Evolutionary conservation across 2,113 vertebrate genomes (phyloP).

Genomic region (Platichthys flesus): DNA sequence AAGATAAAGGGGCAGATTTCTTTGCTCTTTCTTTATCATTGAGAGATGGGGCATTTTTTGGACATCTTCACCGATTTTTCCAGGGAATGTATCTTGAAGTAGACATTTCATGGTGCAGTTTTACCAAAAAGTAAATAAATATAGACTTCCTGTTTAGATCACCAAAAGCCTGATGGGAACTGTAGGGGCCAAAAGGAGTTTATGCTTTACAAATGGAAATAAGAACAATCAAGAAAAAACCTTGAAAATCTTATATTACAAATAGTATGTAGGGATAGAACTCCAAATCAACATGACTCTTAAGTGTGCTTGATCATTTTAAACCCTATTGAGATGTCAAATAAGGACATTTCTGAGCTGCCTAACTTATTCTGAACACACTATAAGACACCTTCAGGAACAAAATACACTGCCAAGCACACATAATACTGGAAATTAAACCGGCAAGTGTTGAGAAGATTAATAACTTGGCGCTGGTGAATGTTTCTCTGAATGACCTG

Average conservation of each 20-base stretch:
- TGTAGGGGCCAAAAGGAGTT: background rate
- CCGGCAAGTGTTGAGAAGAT: constrained; percentile 19
- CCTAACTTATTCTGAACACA: background rate
- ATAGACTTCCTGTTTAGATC: constrained; percentile 20
- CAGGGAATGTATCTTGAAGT: too few relatives aligned
- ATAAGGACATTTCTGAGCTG: background rate
- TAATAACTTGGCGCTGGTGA: constrained; percentile 37
- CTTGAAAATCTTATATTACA: background rate
- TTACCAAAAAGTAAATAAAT: constrained; percentile 2
- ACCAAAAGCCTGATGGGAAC: constrained; percentile 2
- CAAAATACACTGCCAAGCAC: background rate
- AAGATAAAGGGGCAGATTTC: too few relatives aligned
- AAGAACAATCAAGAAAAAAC: background rate
- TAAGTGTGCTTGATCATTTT: background rate
- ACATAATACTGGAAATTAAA: background rate
- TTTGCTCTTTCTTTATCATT: too few relatives aligned
- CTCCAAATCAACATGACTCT: background rate
- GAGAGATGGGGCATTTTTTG: too few relatives aligned
- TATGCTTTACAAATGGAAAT: background rate
- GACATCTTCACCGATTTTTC: too few relatives aligned
- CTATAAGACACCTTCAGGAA: background rate
- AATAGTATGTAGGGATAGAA: background rate
- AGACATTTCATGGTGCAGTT: background rate
- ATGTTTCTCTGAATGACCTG: constrained; percentile 38
- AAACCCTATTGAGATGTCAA: background rate